Conservation (phyloP, 2,113 vertebrate species). For the Orientallactaga bullata region DNA sequence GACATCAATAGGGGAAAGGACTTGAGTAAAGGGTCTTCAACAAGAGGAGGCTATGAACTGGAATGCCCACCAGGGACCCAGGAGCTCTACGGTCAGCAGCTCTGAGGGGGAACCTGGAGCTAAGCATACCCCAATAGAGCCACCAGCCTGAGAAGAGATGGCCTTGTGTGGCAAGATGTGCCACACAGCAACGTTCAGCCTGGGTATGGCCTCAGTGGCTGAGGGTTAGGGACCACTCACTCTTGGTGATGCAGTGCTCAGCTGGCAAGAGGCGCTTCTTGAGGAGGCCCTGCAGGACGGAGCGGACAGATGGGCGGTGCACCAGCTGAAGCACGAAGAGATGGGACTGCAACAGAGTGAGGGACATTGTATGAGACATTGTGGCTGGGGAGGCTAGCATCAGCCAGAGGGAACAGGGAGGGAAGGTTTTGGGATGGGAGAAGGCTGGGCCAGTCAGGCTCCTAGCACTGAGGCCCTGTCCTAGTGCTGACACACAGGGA, state of each 20-base stretch:
- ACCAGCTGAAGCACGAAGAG: constrained; percentile 98
- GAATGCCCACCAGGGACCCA: not conserved
- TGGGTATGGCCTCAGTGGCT: not conserved
- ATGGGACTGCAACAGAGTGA: constrained; percentile 90
- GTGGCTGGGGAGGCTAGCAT: constrained; percentile 71
- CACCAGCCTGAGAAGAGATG: not conserved
- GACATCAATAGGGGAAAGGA: not conserved
- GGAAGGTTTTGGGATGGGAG: too few species aligned
- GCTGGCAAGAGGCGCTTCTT: constrained; percentile 97
- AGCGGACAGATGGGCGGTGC: constrained; percentile 95
- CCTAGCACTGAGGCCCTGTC: not conserved
- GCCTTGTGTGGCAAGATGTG: not conserved
- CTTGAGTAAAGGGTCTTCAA: not conserved
- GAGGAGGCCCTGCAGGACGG: constrained; percentile 96
- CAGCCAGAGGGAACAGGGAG: not conserved
- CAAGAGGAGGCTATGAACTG: not conserved
- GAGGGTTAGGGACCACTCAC: constrained; percentile 85
- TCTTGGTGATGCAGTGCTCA: constrained; percentile 97
- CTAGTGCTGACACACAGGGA: not conserved
- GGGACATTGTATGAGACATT: not conserved
- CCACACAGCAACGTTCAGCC: not conserved
- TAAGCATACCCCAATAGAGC: not conserved
- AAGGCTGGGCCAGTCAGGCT: not conserved
- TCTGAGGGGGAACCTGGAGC: not conserved
- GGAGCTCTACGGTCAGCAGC: not conserved